Percentiles rank a stretch among this genome's conserved stretches.
Evolutionary conservation across 2,113 vertebrate species (phyloP).

Genomic region (Rattus rattus): DNA sequence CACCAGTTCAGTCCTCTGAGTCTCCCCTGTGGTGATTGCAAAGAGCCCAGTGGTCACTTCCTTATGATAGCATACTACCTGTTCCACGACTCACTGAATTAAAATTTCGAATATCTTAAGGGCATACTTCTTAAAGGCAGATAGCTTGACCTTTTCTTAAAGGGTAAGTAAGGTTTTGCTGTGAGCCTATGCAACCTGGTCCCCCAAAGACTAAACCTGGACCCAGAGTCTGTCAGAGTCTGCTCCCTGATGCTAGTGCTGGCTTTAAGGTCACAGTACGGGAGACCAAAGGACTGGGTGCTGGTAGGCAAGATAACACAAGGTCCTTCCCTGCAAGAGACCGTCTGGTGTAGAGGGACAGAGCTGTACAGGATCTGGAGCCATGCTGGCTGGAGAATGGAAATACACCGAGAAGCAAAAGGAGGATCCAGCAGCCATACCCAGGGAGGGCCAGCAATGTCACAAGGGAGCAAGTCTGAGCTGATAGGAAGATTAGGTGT

Average conservation of each 20-base stretch:
- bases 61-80: background rate
- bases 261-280: fast-evolving
- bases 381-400: background rate
- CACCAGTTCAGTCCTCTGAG: background rate
- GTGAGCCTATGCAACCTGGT: background rate
- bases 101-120: background rate
- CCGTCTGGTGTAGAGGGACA: too few relatives aligned
- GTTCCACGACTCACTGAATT: background rate
- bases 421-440: fast-evolving
- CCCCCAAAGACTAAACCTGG: fast-evolving
- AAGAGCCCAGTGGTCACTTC: background rate
- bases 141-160: background rate
- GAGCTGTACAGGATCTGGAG: fast-evolving
- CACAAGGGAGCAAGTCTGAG: background rate
- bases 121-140: background rate
- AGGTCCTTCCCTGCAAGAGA: background rate
- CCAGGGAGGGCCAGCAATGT: background rate
- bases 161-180: background rate
- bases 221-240: fast-evolving
- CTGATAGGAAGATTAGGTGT: background rate
- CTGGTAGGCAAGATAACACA: too few relatives aligned
- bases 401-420: background rate
- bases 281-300: background rate
- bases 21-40: background rate
- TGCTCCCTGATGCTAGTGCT: fast-evolving